Percentiles rank a stretch among this genome's conserved stretches.
Conservation (phyloP, 23 tunicate genomes). For the Phallusia fumigata region DNA sequence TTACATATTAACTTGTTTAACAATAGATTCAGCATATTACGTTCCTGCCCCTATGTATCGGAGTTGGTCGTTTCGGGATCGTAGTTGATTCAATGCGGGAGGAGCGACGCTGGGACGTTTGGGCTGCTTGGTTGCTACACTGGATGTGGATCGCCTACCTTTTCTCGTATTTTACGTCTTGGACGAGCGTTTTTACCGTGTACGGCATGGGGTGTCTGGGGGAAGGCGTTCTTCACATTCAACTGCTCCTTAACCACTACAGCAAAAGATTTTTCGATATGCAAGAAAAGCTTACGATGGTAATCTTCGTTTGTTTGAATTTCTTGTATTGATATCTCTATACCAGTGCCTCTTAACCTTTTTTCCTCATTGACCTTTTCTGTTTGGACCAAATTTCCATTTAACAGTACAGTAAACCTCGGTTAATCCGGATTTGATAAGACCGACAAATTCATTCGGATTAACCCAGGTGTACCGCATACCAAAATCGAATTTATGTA, state of each 20-base stretch:
- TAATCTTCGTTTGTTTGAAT: too few species aligned
- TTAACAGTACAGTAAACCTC: too few species aligned
- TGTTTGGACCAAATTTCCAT: too few species aligned
- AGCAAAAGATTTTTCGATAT: conserved; percentile 63
- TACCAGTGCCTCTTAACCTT: too few species aligned
- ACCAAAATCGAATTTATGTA: too few species aligned
- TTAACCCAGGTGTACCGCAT: too few species aligned
- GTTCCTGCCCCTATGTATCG: conserved; percentile 62
- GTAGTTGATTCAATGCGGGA: conserved; percentile 61
- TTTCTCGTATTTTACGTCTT: conserved; percentile 27
- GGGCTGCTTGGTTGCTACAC: conserved; percentile 74
- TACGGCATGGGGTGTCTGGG: conserved; percentile 56
- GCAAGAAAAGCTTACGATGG: conserved; percentile 59
- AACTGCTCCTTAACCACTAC: conserved; percentile 81
- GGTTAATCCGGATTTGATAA: too few species aligned
- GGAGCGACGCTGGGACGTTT: conserved; percentile 65
- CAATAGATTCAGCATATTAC: conserved; percentile 70
- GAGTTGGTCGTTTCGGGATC: conserved; percentile 65
- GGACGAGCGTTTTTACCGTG: conserved; percentile 23
- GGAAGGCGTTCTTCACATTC: conserved; percentile 87
- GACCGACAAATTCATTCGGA: too few species aligned
- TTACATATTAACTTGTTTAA: background rate
- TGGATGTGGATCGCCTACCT: conserved; percentile 38
- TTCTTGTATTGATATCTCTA: too few species aligned
- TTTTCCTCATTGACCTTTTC: too few species aligned